These are phyloP conservation scores for Zosterops pallidus DNA, from an alignment of 2,113 vertebrate genomes.

Conservation along the genomic window DNA sequence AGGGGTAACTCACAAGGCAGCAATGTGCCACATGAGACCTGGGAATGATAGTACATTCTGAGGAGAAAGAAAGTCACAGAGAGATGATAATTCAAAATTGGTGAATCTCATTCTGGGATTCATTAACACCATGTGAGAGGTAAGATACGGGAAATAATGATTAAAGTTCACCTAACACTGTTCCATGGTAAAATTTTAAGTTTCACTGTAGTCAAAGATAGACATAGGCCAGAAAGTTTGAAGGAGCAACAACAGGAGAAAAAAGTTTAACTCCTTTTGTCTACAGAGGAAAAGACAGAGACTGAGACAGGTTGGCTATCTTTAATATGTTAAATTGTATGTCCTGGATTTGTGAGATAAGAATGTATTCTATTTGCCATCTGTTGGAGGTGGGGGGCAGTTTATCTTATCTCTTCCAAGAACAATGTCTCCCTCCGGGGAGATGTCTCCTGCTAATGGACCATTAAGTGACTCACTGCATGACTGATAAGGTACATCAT, in stretches of 20 bases:
- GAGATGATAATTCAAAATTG: background rate
- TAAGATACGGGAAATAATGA: background rate
- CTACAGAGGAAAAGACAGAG: background rate
- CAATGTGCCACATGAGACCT: background rate
- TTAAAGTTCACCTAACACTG: background rate
- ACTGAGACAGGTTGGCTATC: background rate
- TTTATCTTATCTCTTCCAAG: too few species aligned
- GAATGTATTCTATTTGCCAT: too few species aligned
- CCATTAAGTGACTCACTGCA: too few species aligned
- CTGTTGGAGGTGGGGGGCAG: too few species aligned
- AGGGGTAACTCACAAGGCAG: background rate
- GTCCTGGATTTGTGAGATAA: too few species aligned
- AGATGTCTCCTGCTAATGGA: too few species aligned
- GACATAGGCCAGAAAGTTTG: background rate
- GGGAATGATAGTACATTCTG: background rate
- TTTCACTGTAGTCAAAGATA: background rate
- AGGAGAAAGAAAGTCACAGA: background rate
- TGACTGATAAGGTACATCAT: too few species aligned
- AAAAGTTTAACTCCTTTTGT: background rate
- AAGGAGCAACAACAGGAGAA: background rate
- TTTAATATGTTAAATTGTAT: background rate
- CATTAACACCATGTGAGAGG: background rate
- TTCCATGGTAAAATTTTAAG: background rate
- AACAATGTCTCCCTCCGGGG: too few species aligned
- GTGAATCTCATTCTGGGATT: background rate